Evolutionary conservation across 2,113 vertebrate species (phyloP).

Genomic region (Neogale vison): DNA sequence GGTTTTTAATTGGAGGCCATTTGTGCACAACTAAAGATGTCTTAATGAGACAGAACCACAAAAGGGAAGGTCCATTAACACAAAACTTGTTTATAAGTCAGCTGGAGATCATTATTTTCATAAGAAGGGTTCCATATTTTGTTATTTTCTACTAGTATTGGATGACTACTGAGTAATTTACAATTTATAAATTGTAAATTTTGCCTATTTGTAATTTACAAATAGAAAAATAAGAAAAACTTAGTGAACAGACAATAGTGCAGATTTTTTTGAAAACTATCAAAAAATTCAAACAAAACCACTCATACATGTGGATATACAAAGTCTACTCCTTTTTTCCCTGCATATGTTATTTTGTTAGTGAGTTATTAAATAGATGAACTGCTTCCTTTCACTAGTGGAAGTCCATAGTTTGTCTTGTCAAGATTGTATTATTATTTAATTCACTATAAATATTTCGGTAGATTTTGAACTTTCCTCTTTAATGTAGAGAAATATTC

Average conservation of each 20-base stretch:
- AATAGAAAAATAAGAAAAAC: conserved; percentile 16
- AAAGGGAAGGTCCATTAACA: not conserved
- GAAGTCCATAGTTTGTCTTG: not conserved
- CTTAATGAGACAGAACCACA: not conserved
- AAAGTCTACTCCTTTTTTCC: not conserved
- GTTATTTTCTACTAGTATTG: not conserved
- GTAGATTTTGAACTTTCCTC: not conserved
- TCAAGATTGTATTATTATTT: not conserved
- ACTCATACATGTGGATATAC: not conserved
- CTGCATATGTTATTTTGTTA: not conserved
- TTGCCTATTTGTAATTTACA: not conserved
- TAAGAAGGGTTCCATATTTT: not conserved
- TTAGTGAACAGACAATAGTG: not conserved
- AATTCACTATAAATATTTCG: conserved; percentile 46
- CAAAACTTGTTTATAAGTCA: not conserved
- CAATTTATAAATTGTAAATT: not conserved
- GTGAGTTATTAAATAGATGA: not conserved
- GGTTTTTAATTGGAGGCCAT: not conserved
- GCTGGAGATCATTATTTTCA: conserved; percentile 6
- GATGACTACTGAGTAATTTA: not conserved
- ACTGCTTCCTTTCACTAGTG: not conserved
- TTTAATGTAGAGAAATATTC: conserved; percentile 24
- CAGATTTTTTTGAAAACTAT: not conserved
- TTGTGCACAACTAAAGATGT: not conserved
- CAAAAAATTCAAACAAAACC: not conserved